Evolutionary conservation across 2,888 invertebrate genomes (phyloP).

Genomic region (Chymomyza fuscimana): DNA sequence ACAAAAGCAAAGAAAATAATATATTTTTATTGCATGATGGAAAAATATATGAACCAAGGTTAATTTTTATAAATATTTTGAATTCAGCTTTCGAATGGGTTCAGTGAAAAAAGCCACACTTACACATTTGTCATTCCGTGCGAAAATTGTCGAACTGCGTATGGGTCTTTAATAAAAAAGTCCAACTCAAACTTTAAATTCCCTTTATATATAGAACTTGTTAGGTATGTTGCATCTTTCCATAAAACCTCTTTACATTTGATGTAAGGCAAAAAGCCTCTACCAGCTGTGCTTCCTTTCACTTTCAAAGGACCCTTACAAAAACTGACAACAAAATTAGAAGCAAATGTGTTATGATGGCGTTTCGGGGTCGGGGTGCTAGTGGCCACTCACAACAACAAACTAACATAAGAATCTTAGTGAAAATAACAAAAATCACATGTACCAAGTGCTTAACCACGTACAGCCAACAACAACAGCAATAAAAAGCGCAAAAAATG

Average conservation of each 20-base stretch:
- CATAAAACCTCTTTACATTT: conserved; percentile 42
- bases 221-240: conserved; percentile 50
- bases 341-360: background rate
- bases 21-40: no score
- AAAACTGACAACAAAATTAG: conserved; percentile 1
- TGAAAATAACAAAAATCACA: conserved; percentile 4
- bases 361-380: no score
- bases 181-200: background rate
- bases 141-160: no score
- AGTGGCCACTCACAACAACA: background rate
- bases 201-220: conserved; percentile 22
- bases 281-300: background rate
- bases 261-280: background rate
- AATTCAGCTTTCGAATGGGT: no score
- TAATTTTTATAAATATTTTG: no score
- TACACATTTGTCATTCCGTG: no score
- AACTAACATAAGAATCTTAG: background rate
- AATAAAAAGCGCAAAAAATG: background rate
- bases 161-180: no score
- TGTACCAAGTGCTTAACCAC: conserved; percentile 6
- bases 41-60: no score
- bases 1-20: no score
- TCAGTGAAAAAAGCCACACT: no score
- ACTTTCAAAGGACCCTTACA: background rate
- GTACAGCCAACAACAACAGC: conserved; percentile 4